A percentile compares a stretch with the other conserved stretches of the same genome.
Evolutionary conservation across 1,140 invertebrate genomes (phyloP).

Genomic region (Dreissena rostriformis): DNA sequence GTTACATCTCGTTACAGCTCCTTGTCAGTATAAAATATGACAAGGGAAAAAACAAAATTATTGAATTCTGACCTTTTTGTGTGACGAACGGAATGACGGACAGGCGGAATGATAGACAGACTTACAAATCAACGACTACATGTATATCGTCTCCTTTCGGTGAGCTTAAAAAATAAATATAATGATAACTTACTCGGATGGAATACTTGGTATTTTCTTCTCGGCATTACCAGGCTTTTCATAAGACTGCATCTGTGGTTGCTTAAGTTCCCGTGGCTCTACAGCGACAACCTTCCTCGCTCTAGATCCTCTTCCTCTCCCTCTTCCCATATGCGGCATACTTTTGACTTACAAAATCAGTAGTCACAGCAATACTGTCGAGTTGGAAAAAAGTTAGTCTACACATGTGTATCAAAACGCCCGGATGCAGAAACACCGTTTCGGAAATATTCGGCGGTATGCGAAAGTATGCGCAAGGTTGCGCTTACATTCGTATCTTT

Average conservation of each 20-base stretch:
- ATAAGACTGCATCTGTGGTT: constrained; percentile 28
- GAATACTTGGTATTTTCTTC: constrained; percentile 20
- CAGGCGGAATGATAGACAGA: too few species aligned
- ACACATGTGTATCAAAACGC: too few species aligned
- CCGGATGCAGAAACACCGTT: not conserved
- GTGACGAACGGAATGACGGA: too few species aligned
- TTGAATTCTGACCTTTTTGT: too few species aligned
- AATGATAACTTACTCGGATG: constrained; percentile 27
- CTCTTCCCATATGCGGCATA: not conserved
- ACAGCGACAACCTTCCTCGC: constrained; percentile 12
- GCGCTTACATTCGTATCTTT: constrained; percentile 12
- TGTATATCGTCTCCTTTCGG: too few species aligned
- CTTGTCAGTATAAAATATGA: too few species aligned
- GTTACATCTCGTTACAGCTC: too few species aligned
- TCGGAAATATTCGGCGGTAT: not conserved
- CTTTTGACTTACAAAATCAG: constrained; percentile 10
- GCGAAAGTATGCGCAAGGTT: constrained; percentile 10
- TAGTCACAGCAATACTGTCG: constrained; percentile 9
- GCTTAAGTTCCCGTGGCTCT: constrained; percentile 7
- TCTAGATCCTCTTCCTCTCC: constrained; percentile 1
- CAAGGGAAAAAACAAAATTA: too few species aligned
- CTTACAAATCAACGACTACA: too few species aligned
- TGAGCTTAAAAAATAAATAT: not conserved
- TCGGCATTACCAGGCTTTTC: constrained; percentile 4
- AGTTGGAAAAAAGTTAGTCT: not conserved